A percentile compares a stretch with the other conserved stretches of the same genome.
These are phyloP conservation scores for Tortricodes alternella DNA, from an alignment of 2,888 invertebrate species.

Conservation along the genomic window DNA sequence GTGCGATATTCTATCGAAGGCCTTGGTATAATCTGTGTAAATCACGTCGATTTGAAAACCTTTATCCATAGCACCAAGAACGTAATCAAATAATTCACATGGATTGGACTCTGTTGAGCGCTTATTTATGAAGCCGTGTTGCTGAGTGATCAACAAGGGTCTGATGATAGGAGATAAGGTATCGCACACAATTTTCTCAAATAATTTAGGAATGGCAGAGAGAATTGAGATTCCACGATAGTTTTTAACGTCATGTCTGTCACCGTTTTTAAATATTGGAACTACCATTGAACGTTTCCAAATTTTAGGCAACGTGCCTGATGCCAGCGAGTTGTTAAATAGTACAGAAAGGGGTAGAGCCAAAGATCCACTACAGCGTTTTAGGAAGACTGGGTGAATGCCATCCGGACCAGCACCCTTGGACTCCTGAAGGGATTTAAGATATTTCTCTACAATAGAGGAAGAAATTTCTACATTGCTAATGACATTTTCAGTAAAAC, in stretches of 20 bases:
- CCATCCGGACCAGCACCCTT: neutral
- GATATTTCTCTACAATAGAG: neutral
- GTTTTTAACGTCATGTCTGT: constrained; percentile 16
- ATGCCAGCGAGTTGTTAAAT: constrained; percentile 6
- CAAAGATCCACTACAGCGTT: neutral
- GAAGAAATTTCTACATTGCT: neutral
- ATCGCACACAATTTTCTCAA: constrained; percentile 24
- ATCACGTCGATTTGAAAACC: no score
- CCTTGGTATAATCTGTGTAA: no score
- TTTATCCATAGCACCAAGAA: no score
- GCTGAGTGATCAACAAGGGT: neutral
- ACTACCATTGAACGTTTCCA: constrained; percentile 24
- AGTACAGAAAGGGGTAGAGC: constrained; percentile 4
- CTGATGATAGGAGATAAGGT: constrained; percentile 3
- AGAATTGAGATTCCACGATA: constrained; percentile 27
- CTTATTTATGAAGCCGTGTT: constrained; percentile 31
- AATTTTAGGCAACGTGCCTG: constrained; percentile 5
- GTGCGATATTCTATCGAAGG: no score
- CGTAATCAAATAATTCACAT: neutral
- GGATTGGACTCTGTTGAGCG: constrained; percentile 26
- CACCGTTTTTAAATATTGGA: constrained; percentile 17
- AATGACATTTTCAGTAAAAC: neutral
- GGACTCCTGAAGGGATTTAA: neutral
- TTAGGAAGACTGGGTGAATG: neutral
- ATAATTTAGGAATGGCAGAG: constrained; percentile 19